These are phyloP conservation scores for Paraplagusia blochii DNA, from an alignment of 2,113 vertebrate species.

Conservation along the genomic window DNA sequence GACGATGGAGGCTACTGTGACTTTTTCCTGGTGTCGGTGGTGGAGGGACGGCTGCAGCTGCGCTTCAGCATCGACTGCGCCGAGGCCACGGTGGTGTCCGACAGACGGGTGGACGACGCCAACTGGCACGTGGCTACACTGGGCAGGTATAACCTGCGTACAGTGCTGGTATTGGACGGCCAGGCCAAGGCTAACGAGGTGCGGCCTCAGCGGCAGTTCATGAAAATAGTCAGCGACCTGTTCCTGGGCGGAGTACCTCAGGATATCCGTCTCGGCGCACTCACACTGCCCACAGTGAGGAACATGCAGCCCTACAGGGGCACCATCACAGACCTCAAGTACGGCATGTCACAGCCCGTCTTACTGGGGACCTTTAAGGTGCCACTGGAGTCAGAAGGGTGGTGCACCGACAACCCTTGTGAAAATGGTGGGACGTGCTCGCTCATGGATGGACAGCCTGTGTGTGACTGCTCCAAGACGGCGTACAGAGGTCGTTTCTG, in stretches of 20 bases:
- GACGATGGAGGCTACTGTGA: constrained; percentile 97
- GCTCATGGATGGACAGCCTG: constrained; percentile 84
- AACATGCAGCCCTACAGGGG: constrained; percentile 85
- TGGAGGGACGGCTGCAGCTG: constrained; percentile 87
- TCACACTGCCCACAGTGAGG: constrained; percentile 87
- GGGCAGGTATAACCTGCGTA: constrained; percentile 86
- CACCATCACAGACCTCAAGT: constrained; percentile 91
- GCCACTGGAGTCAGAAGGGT: constrained; percentile 86
- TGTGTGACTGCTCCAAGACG: constrained; percentile 94
- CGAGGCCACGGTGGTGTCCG: constrained; percentile 81
- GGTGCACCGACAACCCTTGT: constrained; percentile 88
- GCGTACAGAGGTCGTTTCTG: constrained; percentile 91
- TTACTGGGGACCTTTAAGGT: constrained; percentile 88
- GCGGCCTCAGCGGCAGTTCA: constrained; percentile 85
- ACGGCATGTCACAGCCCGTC: constrained; percentile 84
- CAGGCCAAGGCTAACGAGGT: constrained; percentile 83
- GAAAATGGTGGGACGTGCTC: constrained; percentile 94
- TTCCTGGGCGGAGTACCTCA: constrained; percentile 92
- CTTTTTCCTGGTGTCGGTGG: constrained; percentile 91
- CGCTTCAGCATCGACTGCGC: constrained; percentile 97
- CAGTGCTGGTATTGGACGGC: constrained; percentile 85
- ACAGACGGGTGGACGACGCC: constrained; percentile 86
- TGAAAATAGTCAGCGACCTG: constrained; percentile 97
- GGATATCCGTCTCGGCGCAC: constrained; percentile 84
- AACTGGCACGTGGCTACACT: constrained; percentile 90